Base-by-base conservation (phyloP, 2,888 invertebrate genomes). In the Nycteola revayana region DNA sequence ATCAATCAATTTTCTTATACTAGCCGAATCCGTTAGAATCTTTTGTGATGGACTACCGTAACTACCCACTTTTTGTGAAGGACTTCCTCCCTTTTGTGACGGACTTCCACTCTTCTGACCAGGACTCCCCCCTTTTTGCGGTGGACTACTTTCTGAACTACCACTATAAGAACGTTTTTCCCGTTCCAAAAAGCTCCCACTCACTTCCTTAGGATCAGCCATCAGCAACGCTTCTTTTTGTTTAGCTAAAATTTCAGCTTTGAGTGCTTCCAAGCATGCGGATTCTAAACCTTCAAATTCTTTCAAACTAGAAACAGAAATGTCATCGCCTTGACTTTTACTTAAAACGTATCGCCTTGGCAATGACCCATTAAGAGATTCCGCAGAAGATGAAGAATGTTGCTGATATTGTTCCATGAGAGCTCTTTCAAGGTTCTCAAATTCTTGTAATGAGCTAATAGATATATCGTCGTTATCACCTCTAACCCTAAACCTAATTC, bases 401-500 rank as follows among this genome's bases (percentile, higher is more conserved):
- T 91, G 91, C 61, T 92, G 92, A 57, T 92, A 93, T 70, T 94
- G 94, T 70, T 96, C 96, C 68, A 95, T 90, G 63, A 98, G 92
- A 1, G 96, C 95, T 56, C 92, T 93, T 78, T 98, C 98, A 7
- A 98, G 84, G 46, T 94, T 94, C 85, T 98, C 98, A 86, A 98
- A 98, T 73, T 98, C 98, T 78, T 97, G 96, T 40, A 98, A 90
- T 3, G 98, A 98, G 49, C 94, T 96, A 76, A 98, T 93, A 0
- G 98, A 98, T 24, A 96, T 91, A 69, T 97, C 96, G 69, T 98
- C 98, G 66, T 95, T 95, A 55, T 98, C 97, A n/a, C 94, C 93
- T 53, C 93, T 93, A 2, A 94, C 92, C 62, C 96, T 94, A 75
- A 94, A 95, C 64, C 94, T 94, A 63, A 94, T 92, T n/a, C 95